Evolutionary conservation across 2,113 vertebrate species (phyloP).

Genomic region (Eira barbara): DNA sequence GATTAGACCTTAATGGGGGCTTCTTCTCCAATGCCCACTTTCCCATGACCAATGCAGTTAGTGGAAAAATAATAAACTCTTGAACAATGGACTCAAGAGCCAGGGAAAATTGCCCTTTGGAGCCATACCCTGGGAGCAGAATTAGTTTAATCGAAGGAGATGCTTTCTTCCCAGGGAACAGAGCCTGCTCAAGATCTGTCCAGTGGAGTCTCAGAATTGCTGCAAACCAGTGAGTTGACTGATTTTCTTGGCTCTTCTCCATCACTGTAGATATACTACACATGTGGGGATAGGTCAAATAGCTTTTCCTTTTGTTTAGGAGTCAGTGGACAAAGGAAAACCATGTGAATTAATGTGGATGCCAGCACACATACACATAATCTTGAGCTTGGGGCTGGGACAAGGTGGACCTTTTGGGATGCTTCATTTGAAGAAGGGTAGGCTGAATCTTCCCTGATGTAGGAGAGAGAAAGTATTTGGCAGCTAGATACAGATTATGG

Average conservation of each 20-base stretch:
- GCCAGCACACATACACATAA: neutral
- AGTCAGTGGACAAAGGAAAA: neutral
- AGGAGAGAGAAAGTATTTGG: neutral
- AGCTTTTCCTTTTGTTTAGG: neutral
- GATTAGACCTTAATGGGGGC: neutral
- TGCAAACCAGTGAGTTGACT: neutral
- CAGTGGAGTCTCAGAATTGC: neutral
- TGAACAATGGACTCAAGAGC: neutral
- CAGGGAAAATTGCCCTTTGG: neutral
- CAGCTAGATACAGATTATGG: neutral
- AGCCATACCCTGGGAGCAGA: neutral
- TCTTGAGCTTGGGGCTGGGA: neutral
- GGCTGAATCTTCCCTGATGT: neutral
- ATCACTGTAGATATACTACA: rapidly evolving
- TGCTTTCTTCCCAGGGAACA: neutral
- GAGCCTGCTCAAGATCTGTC: neutral
- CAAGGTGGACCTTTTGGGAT: neutral
- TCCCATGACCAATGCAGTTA: neutral
- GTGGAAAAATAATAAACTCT: neutral
- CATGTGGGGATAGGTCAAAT: rapidly evolving
- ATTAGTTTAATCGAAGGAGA: neutral
- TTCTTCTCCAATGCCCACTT: neutral
- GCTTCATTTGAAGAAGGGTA: neutral
- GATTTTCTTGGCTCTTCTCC: neutral
- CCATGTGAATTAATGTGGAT: neutral